phyloP scores from a whole-genome alignment of 2,888 invertebrate species.

The Caenorhabditis wallacei region DNA sequence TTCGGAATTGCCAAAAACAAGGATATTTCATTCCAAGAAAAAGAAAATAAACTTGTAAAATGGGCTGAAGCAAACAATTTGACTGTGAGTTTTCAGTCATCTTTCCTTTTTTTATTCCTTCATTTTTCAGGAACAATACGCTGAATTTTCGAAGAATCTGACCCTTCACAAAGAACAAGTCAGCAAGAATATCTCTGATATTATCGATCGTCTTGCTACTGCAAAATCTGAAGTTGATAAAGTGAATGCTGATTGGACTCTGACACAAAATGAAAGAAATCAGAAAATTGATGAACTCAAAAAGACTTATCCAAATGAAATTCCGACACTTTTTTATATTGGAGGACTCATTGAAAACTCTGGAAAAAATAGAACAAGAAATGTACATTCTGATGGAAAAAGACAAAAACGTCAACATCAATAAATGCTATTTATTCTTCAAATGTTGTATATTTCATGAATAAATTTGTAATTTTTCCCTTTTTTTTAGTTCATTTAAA shows the following conservation, averaged over 20 bases:
- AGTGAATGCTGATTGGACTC: constrained; percentile 47
- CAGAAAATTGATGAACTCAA: constrained; percentile 56
- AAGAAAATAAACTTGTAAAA: constrained; percentile 51
- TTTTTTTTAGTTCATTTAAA: neutral
- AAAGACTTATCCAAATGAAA: constrained; percentile 57
- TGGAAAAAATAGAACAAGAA: constrained; percentile 7
- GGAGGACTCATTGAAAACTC: constrained; percentile 43
- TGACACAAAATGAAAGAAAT: constrained; percentile 59
- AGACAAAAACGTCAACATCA: constrained; percentile 29
- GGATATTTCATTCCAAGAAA: constrained; percentile 61
- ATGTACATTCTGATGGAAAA: constrained; percentile 18
- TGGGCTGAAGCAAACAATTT: constrained; percentile 59
- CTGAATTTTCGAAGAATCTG: constrained; percentile 47
- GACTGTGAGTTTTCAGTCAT: constrained; percentile 23
- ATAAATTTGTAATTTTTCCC: constrained; percentile 22
- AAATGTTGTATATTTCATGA: constrained; percentile 6
- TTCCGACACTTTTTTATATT: constrained; percentile 56
- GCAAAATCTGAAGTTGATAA: constrained; percentile 64
- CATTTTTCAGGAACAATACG: constrained; percentile 58
- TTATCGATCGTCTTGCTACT: constrained; percentile 54
- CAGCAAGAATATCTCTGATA: constrained; percentile 57
- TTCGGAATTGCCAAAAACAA: constrained; percentile 56
- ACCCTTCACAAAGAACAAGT: constrained; percentile 49
- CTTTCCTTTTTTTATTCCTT: no score
- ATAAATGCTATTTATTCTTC: neutral